A percentile compares a stretch with the other conserved stretches of the same genome.
These are phyloP conservation scores for Orussus abietinus DNA, from an alignment of 1,140 invertebrate species.

Conservation along the genomic window DNA sequence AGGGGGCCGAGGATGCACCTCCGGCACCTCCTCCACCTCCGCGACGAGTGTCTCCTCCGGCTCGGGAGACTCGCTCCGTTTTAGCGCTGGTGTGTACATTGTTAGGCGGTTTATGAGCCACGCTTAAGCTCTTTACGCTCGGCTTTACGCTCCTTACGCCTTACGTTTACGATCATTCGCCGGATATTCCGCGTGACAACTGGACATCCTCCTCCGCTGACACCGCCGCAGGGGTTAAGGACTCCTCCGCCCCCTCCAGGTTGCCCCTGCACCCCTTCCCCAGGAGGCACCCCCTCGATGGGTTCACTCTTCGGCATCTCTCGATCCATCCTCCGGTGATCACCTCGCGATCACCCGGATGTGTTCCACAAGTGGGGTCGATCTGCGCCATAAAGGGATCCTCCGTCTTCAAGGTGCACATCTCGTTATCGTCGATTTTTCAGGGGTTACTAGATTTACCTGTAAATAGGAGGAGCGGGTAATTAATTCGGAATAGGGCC, in stretches of 20 bases:
- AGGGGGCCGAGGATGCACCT: conserved; percentile 9
- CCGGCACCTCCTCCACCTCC: background rate
- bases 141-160: conserved; percentile 16
- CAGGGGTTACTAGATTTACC: too few relatives aligned
- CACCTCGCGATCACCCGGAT: background rate
- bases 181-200: conserved; percentile 26
- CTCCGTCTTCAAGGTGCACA: too few relatives aligned
- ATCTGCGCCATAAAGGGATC: too few relatives aligned
- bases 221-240: too few relatives aligned
- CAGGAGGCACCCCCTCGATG: too few relatives aligned
- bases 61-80: conserved; percentile 18
- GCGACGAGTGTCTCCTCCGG: conserved; percentile 4
- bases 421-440: too few relatives aligned
- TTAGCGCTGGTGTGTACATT: conserved; percentile 24
- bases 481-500: too few relatives aligned
- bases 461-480: too few relatives aligned
- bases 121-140: conserved; percentile 16
- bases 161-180: conserved; percentile 30
- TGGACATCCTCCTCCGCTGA: conserved; percentile 11
- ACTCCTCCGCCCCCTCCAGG: too few relatives aligned
- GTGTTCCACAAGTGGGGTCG: too few relatives aligned
- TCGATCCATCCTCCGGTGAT: background rate
- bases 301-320: too few relatives aligned
- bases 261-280: too few relatives aligned
- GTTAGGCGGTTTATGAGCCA: conserved; percentile 39